These are phyloP conservation scores for Drosophila multiciliata DNA, from an alignment of 2,888 invertebrate species.

Conservation along the genomic window DNA sequence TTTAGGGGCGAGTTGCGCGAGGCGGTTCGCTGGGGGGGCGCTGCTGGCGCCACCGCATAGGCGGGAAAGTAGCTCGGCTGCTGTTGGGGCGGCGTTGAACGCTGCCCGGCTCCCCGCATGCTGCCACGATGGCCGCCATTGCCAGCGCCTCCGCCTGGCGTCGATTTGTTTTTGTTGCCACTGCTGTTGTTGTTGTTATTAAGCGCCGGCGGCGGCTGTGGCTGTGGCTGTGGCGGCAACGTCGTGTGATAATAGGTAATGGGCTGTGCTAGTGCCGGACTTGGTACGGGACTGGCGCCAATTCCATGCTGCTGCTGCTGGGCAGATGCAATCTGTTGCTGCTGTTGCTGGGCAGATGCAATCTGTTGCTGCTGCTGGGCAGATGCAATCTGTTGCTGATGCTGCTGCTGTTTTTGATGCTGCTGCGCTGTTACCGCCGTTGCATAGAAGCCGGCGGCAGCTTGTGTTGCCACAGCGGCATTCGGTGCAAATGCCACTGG, in stretches of 20 bases:
- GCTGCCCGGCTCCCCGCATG: conserved; percentile 48
- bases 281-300: conserved; percentile 21
- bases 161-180: conserved; percentile 17
- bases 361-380: conserved; percentile 42
- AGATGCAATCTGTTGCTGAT: conserved; percentile 17
- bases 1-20: conserved; percentile 62
- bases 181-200: conserved; percentile 22
- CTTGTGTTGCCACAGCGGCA: conserved; percentile 36
- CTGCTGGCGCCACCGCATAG: conserved; percentile 60
- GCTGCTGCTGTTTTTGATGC: conserved; percentile 52
- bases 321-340: conserved; percentile 31
- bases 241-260: conserved; percentile 43
- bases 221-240: conserved; percentile 10
- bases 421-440: conserved; percentile 13
- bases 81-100: conserved; percentile 60
- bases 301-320: conserved; percentile 50
- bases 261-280: conserved; percentile 29
- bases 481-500: conserved; percentile 57
- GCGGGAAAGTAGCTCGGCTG: conserved; percentile 35
- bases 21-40: conserved; percentile 64
- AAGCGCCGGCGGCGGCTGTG: conserved; percentile 7
- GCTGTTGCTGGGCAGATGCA: conserved; percentile 33
- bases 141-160: conserved; percentile 8
- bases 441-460: conserved; percentile 36
- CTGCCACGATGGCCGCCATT: conserved; percentile 42